phyloP scores from a whole-genome alignment of 2,888 invertebrate genomes.

The Chrysodeixis includens region DNA sequence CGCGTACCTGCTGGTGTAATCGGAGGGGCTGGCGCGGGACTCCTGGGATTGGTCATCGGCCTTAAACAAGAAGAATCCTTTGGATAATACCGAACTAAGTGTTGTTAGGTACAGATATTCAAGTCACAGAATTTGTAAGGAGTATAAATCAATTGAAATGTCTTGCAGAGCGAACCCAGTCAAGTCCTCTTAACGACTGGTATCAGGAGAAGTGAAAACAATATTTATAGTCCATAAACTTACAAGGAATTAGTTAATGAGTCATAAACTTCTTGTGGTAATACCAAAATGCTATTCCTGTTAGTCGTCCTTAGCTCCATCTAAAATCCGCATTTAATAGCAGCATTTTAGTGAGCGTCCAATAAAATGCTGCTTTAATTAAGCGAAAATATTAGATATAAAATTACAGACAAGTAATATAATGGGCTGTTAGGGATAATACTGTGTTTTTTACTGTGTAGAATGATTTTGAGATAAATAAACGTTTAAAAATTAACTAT shows the following conservation, averaged over 20 bases:
- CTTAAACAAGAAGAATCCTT: slow-evolving; percentile 41
- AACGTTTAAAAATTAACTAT: neutral
- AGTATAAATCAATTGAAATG: too few relatives aligned
- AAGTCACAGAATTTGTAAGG: too few relatives aligned
- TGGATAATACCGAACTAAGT: too few relatives aligned
- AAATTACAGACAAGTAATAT: neutral
- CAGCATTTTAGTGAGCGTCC: neutral
- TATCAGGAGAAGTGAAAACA: too few relatives aligned
- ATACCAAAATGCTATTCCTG: neutral
- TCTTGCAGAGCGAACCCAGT: too few relatives aligned
- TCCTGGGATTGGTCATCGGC: slow-evolving; percentile 42
- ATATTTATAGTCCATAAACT: neutral
- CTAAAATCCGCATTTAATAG: slow-evolving; percentile 1
- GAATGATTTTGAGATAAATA: too few relatives aligned
- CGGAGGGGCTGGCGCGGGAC: slow-evolving; percentile 38
- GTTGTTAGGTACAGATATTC: too few relatives aligned
- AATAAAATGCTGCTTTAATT: neutral
- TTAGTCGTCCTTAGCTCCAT: neutral
- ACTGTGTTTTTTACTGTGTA: too few relatives aligned
- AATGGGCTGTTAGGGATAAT: too few relatives aligned
- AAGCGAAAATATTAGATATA: neutral
- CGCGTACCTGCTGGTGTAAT: slow-evolving; percentile 75
- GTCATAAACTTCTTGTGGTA: neutral
- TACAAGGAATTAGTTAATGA: neutral
- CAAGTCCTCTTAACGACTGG: too few relatives aligned